phyloP scores from a whole-genome alignment of 37 sponge, comb jelly and placozoan genomes.

The Agelas oroides region DNA sequence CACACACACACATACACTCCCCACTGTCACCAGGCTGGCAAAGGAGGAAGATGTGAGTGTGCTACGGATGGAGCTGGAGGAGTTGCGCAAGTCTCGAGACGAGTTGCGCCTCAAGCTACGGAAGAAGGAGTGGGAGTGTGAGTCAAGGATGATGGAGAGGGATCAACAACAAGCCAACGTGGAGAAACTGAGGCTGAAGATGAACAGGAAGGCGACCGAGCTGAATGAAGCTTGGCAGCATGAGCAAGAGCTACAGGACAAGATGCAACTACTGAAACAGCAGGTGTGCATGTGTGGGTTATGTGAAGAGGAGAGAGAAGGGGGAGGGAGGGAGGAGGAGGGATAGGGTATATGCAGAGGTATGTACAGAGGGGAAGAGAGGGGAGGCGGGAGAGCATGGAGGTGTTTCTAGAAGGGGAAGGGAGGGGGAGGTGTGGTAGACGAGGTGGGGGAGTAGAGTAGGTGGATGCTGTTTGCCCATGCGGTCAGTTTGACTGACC shows the following conservation, averaged over 20 bases:
- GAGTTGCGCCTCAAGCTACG: constrained; percentile 54
- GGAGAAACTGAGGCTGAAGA: constrained; percentile 44
- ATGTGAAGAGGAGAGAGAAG: too few species aligned
- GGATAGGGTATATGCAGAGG: neutral
- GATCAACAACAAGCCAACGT: constrained; percentile 37
- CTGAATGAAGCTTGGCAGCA: constrained; percentile 43
- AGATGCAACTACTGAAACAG: neutral
- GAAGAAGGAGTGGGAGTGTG: constrained; percentile 81
- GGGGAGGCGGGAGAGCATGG: too few species aligned
- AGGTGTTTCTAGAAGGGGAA: too few species aligned
- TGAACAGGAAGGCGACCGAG: constrained; percentile 52
- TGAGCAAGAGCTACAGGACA: constrained; percentile 28
- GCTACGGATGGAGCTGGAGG: constrained; percentile 39
- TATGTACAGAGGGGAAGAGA: too few species aligned
- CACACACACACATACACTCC: neutral
- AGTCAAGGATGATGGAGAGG: constrained; percentile 54
- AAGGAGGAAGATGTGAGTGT: constrained; percentile 64
- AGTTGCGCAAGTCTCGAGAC: constrained; percentile 59
- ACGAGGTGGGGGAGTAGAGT: too few species aligned
- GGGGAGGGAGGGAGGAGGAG: neutral
- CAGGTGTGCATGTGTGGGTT: constrained; percentile 17
- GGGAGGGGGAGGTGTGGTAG: too few species aligned
- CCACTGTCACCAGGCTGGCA: constrained; percentile 27
- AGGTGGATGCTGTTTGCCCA: too few species aligned
- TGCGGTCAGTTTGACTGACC: too few species aligned